Evolutionary conservation across 2,113 vertebrate species (phyloP).

Genomic region (Antechinus flavipes): DNA sequence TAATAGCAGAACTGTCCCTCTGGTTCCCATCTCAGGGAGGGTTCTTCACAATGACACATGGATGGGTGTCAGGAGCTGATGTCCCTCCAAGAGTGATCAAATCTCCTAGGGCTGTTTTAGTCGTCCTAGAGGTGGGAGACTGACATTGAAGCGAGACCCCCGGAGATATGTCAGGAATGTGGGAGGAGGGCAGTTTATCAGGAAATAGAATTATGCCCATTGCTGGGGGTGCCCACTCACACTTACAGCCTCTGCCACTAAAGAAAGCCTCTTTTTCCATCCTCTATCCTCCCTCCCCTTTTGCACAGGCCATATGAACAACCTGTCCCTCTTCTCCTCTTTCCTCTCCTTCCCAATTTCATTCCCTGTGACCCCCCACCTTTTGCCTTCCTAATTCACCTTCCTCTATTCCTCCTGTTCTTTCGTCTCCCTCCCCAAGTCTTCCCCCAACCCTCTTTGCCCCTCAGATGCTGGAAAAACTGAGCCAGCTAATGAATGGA

Average conservation of each 20-base stretch:
- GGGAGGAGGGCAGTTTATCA: not conserved
- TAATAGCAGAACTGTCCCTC: not conserved
- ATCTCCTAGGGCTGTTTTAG: not conserved
- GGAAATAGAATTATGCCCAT: not conserved
- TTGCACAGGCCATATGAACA: not conserved
- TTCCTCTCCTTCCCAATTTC: not conserved
- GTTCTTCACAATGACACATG: not conserved
- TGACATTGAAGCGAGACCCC: not conserved
- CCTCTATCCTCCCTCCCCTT: not conserved
- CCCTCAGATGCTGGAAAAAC: slow-evolving; percentile 74
- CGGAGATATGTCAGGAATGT: not conserved
- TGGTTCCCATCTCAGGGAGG: not conserved
- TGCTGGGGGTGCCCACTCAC: not conserved
- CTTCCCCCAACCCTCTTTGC: fast-evolving
- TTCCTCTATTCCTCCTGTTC: fast-evolving
- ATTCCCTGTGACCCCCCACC: not conserved
- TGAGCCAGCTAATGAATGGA: slow-evolving; percentile 57
- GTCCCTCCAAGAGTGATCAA: not conserved
- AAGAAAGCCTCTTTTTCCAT: not conserved
- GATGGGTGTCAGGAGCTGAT: not conserved
- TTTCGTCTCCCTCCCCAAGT: not conserved
- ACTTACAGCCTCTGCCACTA: not conserved
- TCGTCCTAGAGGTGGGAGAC: not conserved
- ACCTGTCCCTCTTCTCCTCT: not conserved
- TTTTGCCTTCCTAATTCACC: not conserved